phyloP scores from a whole-genome alignment of 2,797 vertebrate species.

The Hozukius guyotensis region DNA sequence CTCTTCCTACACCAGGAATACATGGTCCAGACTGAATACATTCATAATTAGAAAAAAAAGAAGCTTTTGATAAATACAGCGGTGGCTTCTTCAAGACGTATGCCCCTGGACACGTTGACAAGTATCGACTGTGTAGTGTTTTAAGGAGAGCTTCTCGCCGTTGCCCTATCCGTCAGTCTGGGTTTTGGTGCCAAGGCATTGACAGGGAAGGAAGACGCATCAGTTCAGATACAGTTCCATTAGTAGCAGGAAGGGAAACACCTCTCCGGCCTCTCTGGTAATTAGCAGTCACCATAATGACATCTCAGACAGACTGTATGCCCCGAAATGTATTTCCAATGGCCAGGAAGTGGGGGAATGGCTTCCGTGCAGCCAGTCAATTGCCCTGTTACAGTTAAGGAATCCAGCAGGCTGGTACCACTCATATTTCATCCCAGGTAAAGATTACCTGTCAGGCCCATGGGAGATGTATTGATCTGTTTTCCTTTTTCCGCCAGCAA shows the following conservation, averaged over 20 bases:
- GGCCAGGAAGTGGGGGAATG: conserved; percentile 71
- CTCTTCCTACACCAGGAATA: not conserved
- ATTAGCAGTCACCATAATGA: conserved; percentile 80
- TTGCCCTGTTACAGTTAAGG: conserved; percentile 87
- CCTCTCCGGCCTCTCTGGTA: conserved; percentile 63
- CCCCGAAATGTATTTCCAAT: conserved; percentile 79
- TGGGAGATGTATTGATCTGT: conserved; percentile 90
- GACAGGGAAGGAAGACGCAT: conserved; percentile 61
- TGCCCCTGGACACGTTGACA: conserved; percentile 49
- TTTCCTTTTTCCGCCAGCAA: conserved; percentile 88
- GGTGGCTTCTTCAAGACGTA: conserved; percentile 32
- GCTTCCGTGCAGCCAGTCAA: conserved; percentile 79
- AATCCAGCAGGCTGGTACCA: conserved; percentile 81
- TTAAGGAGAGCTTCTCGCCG: conserved; percentile 53
- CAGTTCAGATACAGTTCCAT: conserved; percentile 59
- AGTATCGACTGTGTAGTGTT: conserved; percentile 63
- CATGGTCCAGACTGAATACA: not conserved
- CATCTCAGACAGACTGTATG: conserved; percentile 51
- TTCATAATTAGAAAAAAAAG: conserved; percentile 38
- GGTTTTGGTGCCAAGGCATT: conserved; percentile 57
- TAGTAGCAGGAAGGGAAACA: conserved; percentile 43
- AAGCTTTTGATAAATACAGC: conserved; percentile 38
- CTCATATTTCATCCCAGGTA: conserved; percentile 89
- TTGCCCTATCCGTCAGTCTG: conserved; percentile 49
- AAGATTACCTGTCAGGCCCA: conserved; percentile 90